These are phyloP conservation scores for Zaprionus tsacasi DNA, from an alignment of 1,140 invertebrate genomes.

Conservation along the genomic window DNA sequence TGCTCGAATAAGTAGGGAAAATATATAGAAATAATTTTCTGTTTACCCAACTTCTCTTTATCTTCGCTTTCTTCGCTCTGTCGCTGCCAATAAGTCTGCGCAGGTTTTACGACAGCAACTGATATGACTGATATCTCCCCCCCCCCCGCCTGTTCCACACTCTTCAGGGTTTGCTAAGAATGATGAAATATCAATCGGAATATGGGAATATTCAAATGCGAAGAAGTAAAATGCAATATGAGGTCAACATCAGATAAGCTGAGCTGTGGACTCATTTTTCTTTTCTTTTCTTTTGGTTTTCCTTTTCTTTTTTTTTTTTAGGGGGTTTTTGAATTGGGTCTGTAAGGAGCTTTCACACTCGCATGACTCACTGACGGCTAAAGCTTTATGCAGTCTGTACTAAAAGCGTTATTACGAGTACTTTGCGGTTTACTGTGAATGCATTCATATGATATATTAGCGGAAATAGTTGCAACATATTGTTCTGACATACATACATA, in stretches of 20 bases:
- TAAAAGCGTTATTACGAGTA: neutral
- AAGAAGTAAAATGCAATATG: slow-evolving; percentile 1
- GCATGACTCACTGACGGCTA: slow-evolving; percentile 2
- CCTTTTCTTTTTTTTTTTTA: neutral
- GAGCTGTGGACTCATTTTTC: neutral
- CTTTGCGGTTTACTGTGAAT: slow-evolving; percentile 1
- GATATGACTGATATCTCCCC: neutral
- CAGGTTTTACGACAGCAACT: slow-evolving; percentile 3
- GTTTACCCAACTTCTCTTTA: slow-evolving; percentile 35
- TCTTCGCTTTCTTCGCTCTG: neutral
- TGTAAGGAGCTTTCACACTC: slow-evolving; percentile 15
- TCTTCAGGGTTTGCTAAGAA: neutral
- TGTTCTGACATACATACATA: neutral
- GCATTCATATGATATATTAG: slow-evolving; percentile 24
- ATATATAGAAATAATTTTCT: slow-evolving; percentile 31
- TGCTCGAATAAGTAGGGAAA: neutral
- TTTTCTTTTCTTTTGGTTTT: too few species aligned
- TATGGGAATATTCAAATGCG: neutral
- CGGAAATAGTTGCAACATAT: slow-evolving; percentile 28
- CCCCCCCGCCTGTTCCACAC: neutral
- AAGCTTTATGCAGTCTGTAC: neutral
- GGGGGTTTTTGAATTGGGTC: neutral
- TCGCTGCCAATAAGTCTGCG: slow-evolving; percentile 50
- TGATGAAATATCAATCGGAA: neutral
- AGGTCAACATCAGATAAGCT: slow-evolving; percentile 56